These are phyloP conservation scores for Podilymbus podiceps DNA, from an alignment of 2,113 vertebrate species.

Conservation along the genomic window DNA sequence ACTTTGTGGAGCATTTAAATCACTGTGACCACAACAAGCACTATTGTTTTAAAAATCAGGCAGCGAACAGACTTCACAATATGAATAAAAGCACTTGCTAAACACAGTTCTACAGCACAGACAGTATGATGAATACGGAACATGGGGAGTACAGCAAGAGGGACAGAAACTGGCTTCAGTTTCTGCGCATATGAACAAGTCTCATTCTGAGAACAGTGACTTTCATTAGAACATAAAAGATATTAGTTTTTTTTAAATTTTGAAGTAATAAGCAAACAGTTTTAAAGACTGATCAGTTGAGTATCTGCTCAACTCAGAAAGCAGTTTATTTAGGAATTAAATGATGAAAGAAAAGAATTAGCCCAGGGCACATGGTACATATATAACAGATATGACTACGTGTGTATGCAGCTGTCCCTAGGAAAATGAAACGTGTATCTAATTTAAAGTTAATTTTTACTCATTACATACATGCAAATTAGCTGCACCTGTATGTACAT, in stretches of 20 bases:
- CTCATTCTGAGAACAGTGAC: slow-evolving; percentile 75
- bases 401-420: neutral
- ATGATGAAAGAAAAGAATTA: neutral
- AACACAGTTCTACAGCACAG: slow-evolving; percentile 60
- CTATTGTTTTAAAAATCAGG: slow-evolving; percentile 31
- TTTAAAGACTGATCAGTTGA: neutral
- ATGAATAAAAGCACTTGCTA: slow-evolving; percentile 71
- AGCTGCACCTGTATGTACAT: neutral
- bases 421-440: neutral
- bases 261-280: neutral
- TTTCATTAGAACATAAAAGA: neutral
- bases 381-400: neutral
- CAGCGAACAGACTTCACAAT: slow-evolving; percentile 58
- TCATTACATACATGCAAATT: neutral
- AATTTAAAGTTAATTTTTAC: neutral
- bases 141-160: neutral
- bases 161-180: slow-evolving; percentile 8
- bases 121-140: neutral
- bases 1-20: neutral
- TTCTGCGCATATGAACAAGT: neutral
- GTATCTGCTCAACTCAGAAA: neutral
- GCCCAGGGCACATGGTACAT: neutral
- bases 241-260: neutral
- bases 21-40: slow-evolving; percentile 52
- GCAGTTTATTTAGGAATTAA: neutral